A percentile compares a stretch with the other conserved stretches of the same genome.
Evolutionary conservation across 2,888 invertebrate genomes (phyloP).

Genomic region (Clostera curtula): DNA sequence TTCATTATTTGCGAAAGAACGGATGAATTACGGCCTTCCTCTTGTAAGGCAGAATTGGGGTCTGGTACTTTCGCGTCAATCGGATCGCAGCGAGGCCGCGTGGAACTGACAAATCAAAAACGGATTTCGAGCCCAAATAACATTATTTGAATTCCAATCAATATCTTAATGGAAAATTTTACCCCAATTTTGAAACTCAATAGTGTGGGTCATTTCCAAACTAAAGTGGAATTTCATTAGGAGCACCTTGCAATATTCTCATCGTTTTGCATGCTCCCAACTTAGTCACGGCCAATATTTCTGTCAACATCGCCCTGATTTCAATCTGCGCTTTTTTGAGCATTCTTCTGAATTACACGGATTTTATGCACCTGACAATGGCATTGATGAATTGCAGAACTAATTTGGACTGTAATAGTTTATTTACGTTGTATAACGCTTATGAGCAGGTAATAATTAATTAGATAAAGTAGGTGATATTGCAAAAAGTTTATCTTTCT

Average conservation of each 20-base stretch:
- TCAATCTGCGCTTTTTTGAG: constrained; percentile 17
- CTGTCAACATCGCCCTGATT: constrained; percentile 18
- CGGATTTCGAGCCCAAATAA: too few species aligned
- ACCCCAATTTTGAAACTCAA: too few species aligned
- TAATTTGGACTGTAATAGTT: constrained; percentile 19
- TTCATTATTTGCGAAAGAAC: too few species aligned
- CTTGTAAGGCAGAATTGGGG: too few species aligned
- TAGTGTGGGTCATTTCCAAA: too few species aligned
- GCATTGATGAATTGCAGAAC: constrained; percentile 34
- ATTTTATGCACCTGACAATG: constrained; percentile 32
- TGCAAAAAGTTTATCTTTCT: constrained; percentile 1
- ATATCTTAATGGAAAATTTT: too few species aligned
- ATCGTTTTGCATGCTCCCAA: constrained; percentile 9
- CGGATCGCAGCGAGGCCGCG: too few species aligned
- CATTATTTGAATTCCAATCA: too few species aligned
- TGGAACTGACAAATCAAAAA: too few species aligned
- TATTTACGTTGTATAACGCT: constrained; percentile 18
- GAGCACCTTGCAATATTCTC: constrained; percentile 8
- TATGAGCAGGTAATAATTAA: constrained; percentile 9
- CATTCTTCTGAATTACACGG: constrained; percentile 21
- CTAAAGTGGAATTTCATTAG: too few species aligned
- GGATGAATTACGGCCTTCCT: too few species aligned
- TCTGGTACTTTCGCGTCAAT: too few species aligned
- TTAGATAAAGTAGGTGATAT: constrained; percentile 10
- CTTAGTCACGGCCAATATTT: constrained; percentile 14